These are phyloP conservation scores for Trichechus manatus DNA, from an alignment of 2,113 vertebrate species.

Conservation along the genomic window DNA sequence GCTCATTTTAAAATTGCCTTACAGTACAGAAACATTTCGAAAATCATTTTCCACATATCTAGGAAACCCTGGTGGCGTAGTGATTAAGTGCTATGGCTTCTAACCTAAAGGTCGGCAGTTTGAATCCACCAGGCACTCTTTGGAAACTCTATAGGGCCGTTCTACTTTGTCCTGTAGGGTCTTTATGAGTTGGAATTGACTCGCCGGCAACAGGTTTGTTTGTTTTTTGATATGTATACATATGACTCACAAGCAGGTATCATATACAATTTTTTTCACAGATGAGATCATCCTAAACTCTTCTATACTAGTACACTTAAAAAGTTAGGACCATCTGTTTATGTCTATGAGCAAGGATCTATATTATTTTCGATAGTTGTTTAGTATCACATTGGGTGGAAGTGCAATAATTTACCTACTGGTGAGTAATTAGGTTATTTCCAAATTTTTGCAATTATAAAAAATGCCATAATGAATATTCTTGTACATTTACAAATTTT, in stretches of 20 bases:
- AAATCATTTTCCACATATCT: background rate
- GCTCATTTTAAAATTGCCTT: background rate
- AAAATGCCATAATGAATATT: too few species aligned
- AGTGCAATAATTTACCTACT: slow-evolving; percentile 30
- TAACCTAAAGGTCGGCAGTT: too few species aligned
- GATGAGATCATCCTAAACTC: slow-evolving; percentile 20
- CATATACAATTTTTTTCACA: background rate
- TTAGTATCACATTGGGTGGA: slow-evolving; percentile 7
- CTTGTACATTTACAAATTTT: too few species aligned
- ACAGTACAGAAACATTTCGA: slow-evolving; percentile 4
- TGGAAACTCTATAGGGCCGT: too few species aligned
- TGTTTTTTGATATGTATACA: background rate
- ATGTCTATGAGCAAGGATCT: background rate
- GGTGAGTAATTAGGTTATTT: slow-evolving; percentile 44
- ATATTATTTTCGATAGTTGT: slow-evolving; percentile 42
- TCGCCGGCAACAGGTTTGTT: too few species aligned
- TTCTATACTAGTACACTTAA: slow-evolving; percentile 34
- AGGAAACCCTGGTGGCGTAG: too few species aligned
- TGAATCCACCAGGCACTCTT: too few species aligned
- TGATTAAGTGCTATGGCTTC: too few species aligned
- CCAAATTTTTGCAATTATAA: too few species aligned
- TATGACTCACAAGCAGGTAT: background rate
- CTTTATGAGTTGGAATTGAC: too few species aligned
- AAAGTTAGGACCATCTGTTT: background rate
- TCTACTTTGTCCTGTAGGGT: too few species aligned